Base-by-base conservation (phyloP, 2,888 invertebrate species). In the Sarcophaga subvicina region DNA sequence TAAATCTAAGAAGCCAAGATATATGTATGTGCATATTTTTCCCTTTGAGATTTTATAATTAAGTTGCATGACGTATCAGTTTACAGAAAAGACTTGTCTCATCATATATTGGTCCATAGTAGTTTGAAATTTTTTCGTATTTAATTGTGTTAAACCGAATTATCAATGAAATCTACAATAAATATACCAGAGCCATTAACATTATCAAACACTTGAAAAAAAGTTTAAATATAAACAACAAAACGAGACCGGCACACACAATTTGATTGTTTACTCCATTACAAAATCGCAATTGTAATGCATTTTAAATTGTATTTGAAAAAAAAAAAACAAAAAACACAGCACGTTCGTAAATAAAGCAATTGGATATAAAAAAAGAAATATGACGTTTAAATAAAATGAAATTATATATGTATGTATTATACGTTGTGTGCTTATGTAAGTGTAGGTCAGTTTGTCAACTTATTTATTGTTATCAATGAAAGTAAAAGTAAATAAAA, bases 401-500 rank as follows among this genome's bases (percentile, higher is more conserved):
- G 25, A 47, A 12, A 73, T 17, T 10, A 37, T 37, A 37, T 54
- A 49, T 8, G 4, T n/a, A 45, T 20, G 22, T 62, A 60, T 75
- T 47, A 37, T 37, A 37, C 10, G 37, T 37, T 37, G 37, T 37
- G 37, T 37, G 37, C 49, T 62, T 63, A 37, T 63, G 49, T 17
- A 77, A 78, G 64, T 47, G 69, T n/a, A 59, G 49, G 75, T 80
- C 60, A 37, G 37, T 70, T 25, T 14, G 14, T 70, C 62, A 27
- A 63, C 22, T 69, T 54, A 54, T 81, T 63, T 49, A 17, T 78
- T 79, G 27, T 79, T 71, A 72, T 72, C 82, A 86, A 77, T n/a
- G 82, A 86, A 80, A 86, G 79, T 82, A 82, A 80, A 86, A 86
- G 76, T 67, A 62, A 80, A 79, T 37, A 70, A 76, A 82, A 62